phyloP scores from a whole-genome alignment of 2,113 vertebrate genomes.

The Trogon surrucura region DNA sequence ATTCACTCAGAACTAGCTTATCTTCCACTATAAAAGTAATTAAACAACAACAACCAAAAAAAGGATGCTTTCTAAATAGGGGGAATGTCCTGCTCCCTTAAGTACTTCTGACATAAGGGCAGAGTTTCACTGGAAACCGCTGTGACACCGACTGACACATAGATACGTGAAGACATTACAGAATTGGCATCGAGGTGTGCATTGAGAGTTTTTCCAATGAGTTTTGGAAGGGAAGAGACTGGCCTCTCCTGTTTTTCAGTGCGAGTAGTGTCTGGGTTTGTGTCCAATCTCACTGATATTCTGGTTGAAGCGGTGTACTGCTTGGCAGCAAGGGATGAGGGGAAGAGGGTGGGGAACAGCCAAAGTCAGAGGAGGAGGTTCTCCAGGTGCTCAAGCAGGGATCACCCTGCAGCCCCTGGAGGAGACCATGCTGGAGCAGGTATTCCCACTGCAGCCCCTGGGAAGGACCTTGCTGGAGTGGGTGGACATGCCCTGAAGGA shows the following conservation, averaged over 20 bases:
- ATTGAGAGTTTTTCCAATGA: neutral
- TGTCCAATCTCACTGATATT: neutral
- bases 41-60: neutral
- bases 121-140: neutral
- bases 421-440: neutral
- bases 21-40: neutral
- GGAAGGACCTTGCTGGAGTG: neutral
- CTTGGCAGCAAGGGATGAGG: neutral
- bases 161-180: fast-evolving
- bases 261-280: neutral
- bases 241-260: neutral
- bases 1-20: neutral
- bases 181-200: no score
- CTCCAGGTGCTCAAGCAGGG: neutral
- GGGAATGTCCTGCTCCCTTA: neutral
- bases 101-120: neutral
- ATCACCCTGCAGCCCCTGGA: neutral
- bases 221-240: neutral
- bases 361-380: neutral
- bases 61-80: neutral
- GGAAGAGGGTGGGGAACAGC: neutral
- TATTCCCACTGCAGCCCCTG: neutral
- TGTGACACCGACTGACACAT: neutral
- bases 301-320: neutral
- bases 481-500: neutral